Evolutionary conservation across 2,797 vertebrate species (phyloP).

Genomic region (Amblyopsis hoosieri): DNA sequence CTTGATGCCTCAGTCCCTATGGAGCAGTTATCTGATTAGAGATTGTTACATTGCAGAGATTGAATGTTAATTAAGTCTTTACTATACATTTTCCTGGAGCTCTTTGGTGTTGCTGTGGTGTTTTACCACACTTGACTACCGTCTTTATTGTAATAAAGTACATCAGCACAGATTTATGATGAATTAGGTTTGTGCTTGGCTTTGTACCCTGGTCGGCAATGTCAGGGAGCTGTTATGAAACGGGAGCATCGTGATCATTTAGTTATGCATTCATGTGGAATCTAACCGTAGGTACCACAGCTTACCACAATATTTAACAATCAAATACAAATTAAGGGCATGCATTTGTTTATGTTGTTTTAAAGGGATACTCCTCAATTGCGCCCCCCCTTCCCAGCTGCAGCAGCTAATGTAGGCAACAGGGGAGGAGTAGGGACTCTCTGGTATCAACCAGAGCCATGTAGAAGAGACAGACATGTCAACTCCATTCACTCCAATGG

Average conservation of each 20-base stretch:
- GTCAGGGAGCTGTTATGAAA: neutral
- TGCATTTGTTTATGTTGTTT: neutral
- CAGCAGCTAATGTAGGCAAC: no score
- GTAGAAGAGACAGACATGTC: no score
- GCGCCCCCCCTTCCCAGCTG: no score
- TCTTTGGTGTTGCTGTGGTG: neutral
- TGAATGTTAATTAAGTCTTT: constrained; percentile 12
- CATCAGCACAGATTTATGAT: constrained; percentile 1
- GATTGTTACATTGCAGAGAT: constrained; percentile 3
- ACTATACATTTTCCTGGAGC: neutral
- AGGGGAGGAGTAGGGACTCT: no score
- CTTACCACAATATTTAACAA: neutral
- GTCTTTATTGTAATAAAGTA: neutral
- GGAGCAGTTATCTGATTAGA: constrained; percentile 5
- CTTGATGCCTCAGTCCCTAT: neutral
- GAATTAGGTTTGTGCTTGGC: neutral
- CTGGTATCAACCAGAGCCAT: no score
- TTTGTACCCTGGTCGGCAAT: neutral
- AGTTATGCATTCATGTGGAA: neutral
- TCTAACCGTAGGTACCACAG: neutral
- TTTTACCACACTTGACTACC: neutral
- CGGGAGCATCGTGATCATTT: neutral
- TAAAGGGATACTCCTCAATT: no score
- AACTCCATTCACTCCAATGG: no score
- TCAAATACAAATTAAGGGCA: constrained; percentile 5